Evolutionary conservation across 2,888 invertebrate genomes (phyloP), one percentile per base, ranked within the genome.

Genomic region (Drosophila peninsularis): DNA sequence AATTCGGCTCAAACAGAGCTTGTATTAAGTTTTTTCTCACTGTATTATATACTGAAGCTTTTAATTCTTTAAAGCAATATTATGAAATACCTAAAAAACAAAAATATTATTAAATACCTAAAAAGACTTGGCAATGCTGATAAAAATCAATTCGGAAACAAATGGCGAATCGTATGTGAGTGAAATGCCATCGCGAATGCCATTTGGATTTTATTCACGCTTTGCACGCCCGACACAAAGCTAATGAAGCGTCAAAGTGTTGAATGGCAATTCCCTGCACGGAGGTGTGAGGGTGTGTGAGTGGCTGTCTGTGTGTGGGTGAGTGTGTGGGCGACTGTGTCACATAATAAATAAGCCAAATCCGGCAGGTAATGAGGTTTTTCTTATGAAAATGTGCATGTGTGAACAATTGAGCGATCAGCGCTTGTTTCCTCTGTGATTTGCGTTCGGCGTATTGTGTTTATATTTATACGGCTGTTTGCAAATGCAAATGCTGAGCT

Each of bases 201-300:
- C 55, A 67, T 63, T 78, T 60, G 63, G 65, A 65, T 69, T 76
- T 76, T 69, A 69, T 79, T 76, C 67, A 66, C 66, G 24, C 41
- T 50, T 63, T 49, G 49, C 53, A 11, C 45, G 44, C 21, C 61
- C 19, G 64, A 42, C 44, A 10, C 27, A 24, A 52, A 54, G 42
- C 83, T 82, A 82, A 86, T 82, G 86, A 86, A 75, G 80, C 75
- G 75, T 70, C 71, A 86, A 82, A 80, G 86, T 85, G 82, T 82
- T 82, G 80, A 77, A 80, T 58, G 77, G 32, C 67, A 82, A 71
- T 66, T 42, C 36, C 39, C 62, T 42, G 24, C 17, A 21, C 53
- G 17, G 2, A 21, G 34, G 19, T 44, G 14, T 42, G 6, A 41
- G 9, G 14, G 3, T 5, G 2, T 45, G 44, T 1, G 0, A 5